Conservation (phyloP, 1,140 invertebrate genomes). For the Magallana gigas region DNA sequence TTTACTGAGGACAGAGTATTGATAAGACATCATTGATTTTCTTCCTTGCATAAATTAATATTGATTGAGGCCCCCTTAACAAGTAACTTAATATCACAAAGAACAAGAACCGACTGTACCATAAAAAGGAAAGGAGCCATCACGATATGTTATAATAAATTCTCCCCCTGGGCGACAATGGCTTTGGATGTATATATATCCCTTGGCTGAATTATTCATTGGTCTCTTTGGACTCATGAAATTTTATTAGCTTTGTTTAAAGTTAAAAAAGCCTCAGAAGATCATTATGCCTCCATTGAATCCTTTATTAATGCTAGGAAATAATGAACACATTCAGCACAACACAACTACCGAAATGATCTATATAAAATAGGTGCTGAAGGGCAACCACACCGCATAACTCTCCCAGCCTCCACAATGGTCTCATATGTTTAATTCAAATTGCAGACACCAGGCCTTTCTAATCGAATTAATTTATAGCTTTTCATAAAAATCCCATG, state of each 20-base stretch:
- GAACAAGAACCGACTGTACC: background rate
- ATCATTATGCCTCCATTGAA: conserved; percentile 5
- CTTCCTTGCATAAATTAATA: conserved; percentile 15
- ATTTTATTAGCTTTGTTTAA: conserved; percentile 1
- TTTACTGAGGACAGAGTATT: background rate
- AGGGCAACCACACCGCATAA: background rate
- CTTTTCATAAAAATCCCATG: background rate
- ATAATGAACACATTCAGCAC: background rate
- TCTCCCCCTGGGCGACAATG: conserved; percentile 6
- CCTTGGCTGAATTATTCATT: conserved; percentile 27
- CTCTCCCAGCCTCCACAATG: no score
- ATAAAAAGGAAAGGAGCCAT: background rate
- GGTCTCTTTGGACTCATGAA: conserved; percentile 7
- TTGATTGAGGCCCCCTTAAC: conserved; percentile 14
- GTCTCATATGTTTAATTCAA: no score
- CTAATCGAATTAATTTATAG: background rate
- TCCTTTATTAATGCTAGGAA: conserved; percentile 19
- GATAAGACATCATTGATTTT: conserved; percentile 8
- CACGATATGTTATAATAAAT: conserved; percentile 17
- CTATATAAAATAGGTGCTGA: background rate
- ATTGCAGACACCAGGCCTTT: no score
- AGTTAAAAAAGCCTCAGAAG: conserved; percentile 14
- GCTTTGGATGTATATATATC: background rate
- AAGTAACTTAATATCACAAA: conserved; percentile 34
- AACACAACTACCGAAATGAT: background rate